Base-by-base conservation (phyloP, 1,140 invertebrate species). In the Ruditapes philippinarum region DNA sequence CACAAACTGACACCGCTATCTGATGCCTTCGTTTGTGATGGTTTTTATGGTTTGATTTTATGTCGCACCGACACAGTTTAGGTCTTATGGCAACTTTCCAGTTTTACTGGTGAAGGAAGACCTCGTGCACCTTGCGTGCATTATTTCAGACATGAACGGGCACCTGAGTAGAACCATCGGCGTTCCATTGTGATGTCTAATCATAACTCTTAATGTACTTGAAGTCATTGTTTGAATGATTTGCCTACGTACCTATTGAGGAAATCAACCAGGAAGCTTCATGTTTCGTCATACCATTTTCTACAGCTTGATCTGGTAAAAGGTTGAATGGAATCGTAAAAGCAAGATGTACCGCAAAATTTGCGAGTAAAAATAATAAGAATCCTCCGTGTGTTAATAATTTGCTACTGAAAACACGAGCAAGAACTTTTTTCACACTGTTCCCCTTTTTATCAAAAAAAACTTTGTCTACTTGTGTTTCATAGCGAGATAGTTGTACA, bases 301-400 rank as follows among this genome's bases (percentile, higher is more conserved):
- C 60, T 12, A 45, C 40, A 12, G 62, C 81, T 28, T 83, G 81
- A 25, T 83, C 81, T 17, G 81, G 81, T 12, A 83, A 14, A 22
- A 83, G 25, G 51, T 83, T 62, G n/a, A 83, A 49, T 19, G 81
- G 81, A 36, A 83, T 70, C 0, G 60, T 70, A 42, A 83, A 83
- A 0, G 81, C 60, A 1, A 83, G 42, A 36, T 83, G 60, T 5
- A 70, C 22, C 4, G 31, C 38, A 45, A 83, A 83, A 14, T 33
- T 49, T 31, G 81, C 60, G 17, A 70, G 14, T 22, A 83, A 38
- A 70, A 70, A 83, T 11, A 51, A 40, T 19, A 68, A 45, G 36
- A 62, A 83, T 25, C 60, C 31, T 17, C 12, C 38, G 33, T 83
- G 31, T 0, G 38, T 83, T n/a, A 83, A 68, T 22, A 83, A 38